A percentile compares a stretch with the other conserved stretches of the same genome.
These are phyloP conservation scores for Rapana venosa DNA, from an alignment of 2,888 invertebrate genomes.

Conservation along the genomic window DNA sequence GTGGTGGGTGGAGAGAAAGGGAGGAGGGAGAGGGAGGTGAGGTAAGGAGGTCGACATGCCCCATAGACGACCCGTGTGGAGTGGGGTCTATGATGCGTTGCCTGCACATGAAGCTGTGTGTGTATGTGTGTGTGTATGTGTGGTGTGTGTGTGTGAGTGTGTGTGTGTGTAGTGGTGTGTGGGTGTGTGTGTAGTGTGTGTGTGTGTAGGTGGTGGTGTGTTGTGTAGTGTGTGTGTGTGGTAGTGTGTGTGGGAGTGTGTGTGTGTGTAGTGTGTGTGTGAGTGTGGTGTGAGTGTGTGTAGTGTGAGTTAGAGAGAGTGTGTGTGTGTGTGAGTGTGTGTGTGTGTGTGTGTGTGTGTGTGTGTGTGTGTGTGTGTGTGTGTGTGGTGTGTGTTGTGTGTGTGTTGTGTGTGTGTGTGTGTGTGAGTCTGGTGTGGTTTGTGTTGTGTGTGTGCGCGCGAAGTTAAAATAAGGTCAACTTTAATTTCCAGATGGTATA, in stretches of 20 bases:
- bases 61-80: no score
- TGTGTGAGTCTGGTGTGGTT: neutral
- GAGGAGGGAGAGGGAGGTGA: no score
- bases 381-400: no score
- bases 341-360: neutral
- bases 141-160: conserved; percentile 10
- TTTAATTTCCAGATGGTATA: no score
- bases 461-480: no score
- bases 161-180: conserved; percentile 1
- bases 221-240: neutral
- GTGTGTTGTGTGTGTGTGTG: conserved; percentile 10
- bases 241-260: neutral
- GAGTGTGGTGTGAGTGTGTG: neutral
- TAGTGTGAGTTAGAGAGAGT: neutral
- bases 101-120: no score
- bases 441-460: neutral
- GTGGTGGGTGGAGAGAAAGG: no score
- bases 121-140: no score
- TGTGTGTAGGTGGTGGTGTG: neutral
- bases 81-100: no score
- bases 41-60: no score
- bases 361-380: conserved; percentile 18
- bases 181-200: conserved; percentile 6
- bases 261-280: neutral
- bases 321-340: conserved; percentile 11